Evolutionary conservation across 2,888 invertebrate genomes (phyloP), one percentile per base, ranked within the genome.

Genomic region (Nyleta sp.): DNA sequence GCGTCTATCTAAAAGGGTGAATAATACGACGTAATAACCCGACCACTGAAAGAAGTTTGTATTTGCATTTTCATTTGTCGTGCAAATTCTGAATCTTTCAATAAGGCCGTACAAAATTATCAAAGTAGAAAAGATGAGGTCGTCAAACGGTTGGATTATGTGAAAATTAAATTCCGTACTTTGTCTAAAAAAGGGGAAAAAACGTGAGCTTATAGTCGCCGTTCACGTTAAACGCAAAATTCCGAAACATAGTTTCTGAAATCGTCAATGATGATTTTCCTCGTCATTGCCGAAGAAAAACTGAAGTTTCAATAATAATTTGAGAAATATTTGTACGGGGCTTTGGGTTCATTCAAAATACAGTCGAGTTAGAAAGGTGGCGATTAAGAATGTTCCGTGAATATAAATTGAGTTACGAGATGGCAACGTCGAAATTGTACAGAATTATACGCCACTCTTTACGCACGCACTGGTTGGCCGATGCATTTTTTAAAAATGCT

Each of bases 21-120:
- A 71, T 60, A 60, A 71, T 60, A 44, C 31, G 53, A 13, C 35
- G 44, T 71, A 71, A 71, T 71, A 71, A 60, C 18, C 53, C 53
- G 20, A 46, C 71, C 20, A 38, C 28, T 53, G 72, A 64, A 72
- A 64, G 71, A 60, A 62, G 55, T 55, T 64, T 64, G 17, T 55
- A 72, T 72, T 72, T 72, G 64, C 72, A 72, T 72, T 72, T 62
- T 53, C 46, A 64, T 64, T 72, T 55, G 55, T 33, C 38, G 55
- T 72, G 55, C 28, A 60, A 70, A 68, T 60, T 42, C 40, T 38
- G 15, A 50, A 53, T 31, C 44, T 44, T 62, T 72, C 62, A 72
- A 64, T 62, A 55, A 60, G 33, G 46, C 31, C 15, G 50, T 40
- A 59, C 68, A 60, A 71, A 62, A 71, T 71, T 44, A 53, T 71